Percentiles rank a stretch among this genome's conserved stretches.
These are phyloP conservation scores for Salvelinus alpinus DNA, from an alignment of 2,113 vertebrate species.

Conservation along the genomic window DNA sequence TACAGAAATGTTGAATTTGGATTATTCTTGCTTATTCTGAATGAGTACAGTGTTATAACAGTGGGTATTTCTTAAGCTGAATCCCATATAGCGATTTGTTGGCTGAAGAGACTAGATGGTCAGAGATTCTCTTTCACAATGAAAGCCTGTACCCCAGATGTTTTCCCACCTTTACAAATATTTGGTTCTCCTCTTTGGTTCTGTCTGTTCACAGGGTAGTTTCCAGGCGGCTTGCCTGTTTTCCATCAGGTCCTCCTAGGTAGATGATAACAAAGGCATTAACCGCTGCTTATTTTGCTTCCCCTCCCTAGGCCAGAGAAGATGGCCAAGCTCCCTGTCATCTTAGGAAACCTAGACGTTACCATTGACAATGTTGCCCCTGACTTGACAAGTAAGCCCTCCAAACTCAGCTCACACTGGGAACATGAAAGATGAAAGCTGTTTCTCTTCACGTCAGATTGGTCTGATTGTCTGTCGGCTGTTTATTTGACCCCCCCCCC, in stretches of 20 bases:
- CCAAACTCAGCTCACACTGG: slow-evolving; percentile 6
- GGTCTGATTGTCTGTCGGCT: slow-evolving; percentile 27
- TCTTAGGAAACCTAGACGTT: slow-evolving; percentile 96
- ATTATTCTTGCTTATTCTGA: not conserved
- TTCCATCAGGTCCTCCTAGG: slow-evolving; percentile 49
- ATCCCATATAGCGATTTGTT: not conserved
- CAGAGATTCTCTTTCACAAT: not conserved
- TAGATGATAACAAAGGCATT: slow-evolving; percentile 42
- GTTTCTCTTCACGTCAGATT: slow-evolving; percentile 8
- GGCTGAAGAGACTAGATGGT: not conserved
- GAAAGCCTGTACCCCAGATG: not conserved
- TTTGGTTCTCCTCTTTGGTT: slow-evolving; percentile 15
- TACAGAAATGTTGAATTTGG: not conserved
- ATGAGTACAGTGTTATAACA: not conserved
- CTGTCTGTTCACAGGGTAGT: slow-evolving; percentile 8
- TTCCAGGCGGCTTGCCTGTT: slow-evolving; percentile 22
- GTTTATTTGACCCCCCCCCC: slow-evolving; percentile 41
- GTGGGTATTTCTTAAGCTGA: not conserved
- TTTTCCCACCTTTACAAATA: slow-evolving; percentile 41
- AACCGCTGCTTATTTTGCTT: slow-evolving; percentile 46
- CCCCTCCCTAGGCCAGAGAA: slow-evolving; percentile 86
- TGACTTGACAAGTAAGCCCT: slow-evolving; percentile 90
- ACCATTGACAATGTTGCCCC: slow-evolving; percentile 92
- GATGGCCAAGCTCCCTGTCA: slow-evolving; percentile 97
- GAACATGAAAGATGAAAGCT: slow-evolving; percentile 27